These are phyloP conservation scores for Hypolimnas misippus DNA, from an alignment of 2,888 invertebrate genomes.

Conservation along the genomic window DNA sequence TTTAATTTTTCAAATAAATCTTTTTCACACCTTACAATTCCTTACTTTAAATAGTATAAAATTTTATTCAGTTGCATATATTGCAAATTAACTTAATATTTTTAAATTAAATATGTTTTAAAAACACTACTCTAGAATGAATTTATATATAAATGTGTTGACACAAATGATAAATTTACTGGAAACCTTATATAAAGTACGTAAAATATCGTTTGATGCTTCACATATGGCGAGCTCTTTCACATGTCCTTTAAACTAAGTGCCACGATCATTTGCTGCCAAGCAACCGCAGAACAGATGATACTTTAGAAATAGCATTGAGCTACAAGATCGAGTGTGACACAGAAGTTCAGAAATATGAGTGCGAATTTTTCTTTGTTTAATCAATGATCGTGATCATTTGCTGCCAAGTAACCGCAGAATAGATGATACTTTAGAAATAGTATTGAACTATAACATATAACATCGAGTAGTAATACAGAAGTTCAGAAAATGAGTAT, in stretches of 20 bases:
- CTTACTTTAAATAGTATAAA: too few species aligned
- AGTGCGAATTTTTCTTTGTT: too few species aligned
- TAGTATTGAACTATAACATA: neutral
- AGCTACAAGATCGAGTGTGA: neutral
- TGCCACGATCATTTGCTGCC: constrained; percentile 22
- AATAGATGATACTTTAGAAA: neutral
- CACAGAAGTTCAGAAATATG: too few species aligned
- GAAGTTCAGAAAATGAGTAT: too few species aligned
- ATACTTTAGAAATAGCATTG: neutral
- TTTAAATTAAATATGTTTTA: too few species aligned
- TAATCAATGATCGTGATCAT: too few species aligned
- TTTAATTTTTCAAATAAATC: too few species aligned
- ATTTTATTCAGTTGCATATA: too few species aligned
- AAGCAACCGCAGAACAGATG: constrained; percentile 5
- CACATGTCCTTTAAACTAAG: constrained; percentile 24
- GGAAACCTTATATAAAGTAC: constrained; percentile 1
- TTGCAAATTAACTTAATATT: too few species aligned
- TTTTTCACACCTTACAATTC: too few species aligned
- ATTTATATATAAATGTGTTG: too few species aligned
- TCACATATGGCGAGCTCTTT: constrained; percentile 14
- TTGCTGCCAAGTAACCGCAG: constrained; percentile 15
- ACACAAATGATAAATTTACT: neutral
- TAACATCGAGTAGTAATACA: neutral
- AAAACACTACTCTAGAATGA: too few species aligned
- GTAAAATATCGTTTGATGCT: constrained; percentile 11